Conservation (phyloP, 1,140 invertebrate species). For the Drosophila dunni region DNA sequence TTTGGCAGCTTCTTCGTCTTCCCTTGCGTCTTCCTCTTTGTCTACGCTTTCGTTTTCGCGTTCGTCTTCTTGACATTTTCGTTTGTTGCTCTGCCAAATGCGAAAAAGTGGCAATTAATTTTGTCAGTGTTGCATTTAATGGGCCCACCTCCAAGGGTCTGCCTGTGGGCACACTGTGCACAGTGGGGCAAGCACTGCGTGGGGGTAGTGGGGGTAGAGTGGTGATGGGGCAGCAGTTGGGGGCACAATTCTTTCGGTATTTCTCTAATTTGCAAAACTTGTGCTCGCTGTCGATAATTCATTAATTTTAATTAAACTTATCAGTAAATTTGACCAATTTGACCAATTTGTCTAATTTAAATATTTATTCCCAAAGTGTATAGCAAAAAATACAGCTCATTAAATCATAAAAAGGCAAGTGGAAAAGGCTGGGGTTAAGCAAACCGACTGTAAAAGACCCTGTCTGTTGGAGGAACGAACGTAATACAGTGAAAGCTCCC, state of each 20-base stretch:
- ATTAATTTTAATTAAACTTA: slow-evolving; percentile 76
- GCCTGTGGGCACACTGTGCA: too few relatives aligned
- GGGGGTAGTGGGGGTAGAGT: neutral
- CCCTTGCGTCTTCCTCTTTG: slow-evolving; percentile 12
- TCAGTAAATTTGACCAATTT: slow-evolving; percentile 49
- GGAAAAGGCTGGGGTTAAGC: too few relatives aligned
- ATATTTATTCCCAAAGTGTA: slow-evolving; percentile 40
- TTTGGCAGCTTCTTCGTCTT: slow-evolving; percentile 16
- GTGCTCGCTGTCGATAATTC: slow-evolving; percentile 50
- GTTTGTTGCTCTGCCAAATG: slow-evolving; percentile 80
- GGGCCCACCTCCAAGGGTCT: slow-evolving; percentile 47
- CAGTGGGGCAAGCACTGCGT: neutral
- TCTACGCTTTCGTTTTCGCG: slow-evolving; percentile 17
- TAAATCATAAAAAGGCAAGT: slow-evolving; percentile 39
- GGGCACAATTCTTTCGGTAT: neutral
- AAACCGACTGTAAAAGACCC: too few relatives aligned
- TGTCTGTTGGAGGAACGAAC: too few relatives aligned
- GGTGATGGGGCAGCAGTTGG: neutral
- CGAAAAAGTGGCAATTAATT: slow-evolving; percentile 81
- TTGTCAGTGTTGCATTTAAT: slow-evolving; percentile 82
- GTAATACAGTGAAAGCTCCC: too few relatives aligned
- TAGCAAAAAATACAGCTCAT: slow-evolving; percentile 44
- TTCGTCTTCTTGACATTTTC: slow-evolving; percentile 71
- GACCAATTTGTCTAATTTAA: slow-evolving; percentile 25
- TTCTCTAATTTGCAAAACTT: neutral